These are phyloP conservation scores for Manis javanica DNA, from an alignment of 2,797 vertebrate genomes.

Conservation along the genomic window DNA sequence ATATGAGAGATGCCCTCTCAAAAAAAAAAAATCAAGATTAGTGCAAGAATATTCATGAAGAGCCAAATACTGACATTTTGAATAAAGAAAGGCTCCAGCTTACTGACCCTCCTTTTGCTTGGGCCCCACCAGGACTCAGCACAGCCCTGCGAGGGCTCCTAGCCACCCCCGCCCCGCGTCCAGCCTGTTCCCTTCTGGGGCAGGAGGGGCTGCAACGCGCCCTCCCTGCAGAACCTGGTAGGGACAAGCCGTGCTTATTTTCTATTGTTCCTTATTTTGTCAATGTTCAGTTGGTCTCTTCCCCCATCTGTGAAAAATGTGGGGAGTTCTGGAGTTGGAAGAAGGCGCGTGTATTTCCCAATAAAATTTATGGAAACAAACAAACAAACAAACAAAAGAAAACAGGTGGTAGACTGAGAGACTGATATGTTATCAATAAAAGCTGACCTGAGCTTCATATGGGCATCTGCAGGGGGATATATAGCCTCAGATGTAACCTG, in stretches of 20 bases:
- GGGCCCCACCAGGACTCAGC: not conserved
- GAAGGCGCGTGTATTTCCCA: not conserved
- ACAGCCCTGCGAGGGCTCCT: not conserved
- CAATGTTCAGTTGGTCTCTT: not conserved
- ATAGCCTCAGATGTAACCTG: not conserved
- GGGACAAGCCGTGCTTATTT: not conserved
- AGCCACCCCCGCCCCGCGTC: too few relatives aligned
- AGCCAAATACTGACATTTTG: not conserved
- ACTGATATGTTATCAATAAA: not conserved
- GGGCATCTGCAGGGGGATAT: not conserved
- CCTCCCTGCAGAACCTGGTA: accelerated
- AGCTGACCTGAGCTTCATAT: not conserved
- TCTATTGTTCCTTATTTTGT: not conserved
- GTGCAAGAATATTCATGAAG: not conserved
- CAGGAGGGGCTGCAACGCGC: not conserved
- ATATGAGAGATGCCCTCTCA: too few relatives aligned
- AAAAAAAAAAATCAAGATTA: too few relatives aligned
- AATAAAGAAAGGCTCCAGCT: not conserved
- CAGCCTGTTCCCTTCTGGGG: not conserved
- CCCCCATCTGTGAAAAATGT: not conserved
- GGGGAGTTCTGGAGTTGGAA: too few relatives aligned
- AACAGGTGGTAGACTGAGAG: not conserved
- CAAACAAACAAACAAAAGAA: not conserved
- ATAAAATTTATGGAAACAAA: not conserved
- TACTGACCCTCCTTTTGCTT: not conserved